These are phyloP conservation scores for Desoria tigrina DNA, from an alignment of 2,888 invertebrate species.

Conservation along the genomic window DNA sequence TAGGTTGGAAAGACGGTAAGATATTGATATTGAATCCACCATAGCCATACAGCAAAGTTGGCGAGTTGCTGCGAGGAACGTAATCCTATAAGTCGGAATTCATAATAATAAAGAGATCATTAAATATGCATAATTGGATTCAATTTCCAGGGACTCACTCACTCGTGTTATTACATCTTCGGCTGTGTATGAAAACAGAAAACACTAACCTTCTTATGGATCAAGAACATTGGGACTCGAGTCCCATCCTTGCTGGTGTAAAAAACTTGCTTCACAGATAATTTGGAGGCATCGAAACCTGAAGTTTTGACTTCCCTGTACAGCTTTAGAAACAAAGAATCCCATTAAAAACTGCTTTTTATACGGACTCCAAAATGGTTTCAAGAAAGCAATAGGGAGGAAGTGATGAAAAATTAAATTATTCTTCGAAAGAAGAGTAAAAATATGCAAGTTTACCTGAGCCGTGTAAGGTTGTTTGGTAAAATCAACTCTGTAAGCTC, in stretches of 20 bases:
- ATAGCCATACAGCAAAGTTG: conserved; percentile 89
- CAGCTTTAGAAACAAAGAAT: conserved; percentile 57
- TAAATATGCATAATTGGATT: too few species aligned
- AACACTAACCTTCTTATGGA: conserved; percentile 66
- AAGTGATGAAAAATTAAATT: too few species aligned
- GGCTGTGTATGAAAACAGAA: too few species aligned
- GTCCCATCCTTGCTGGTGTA: conserved; percentile 90
- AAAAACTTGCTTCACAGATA: conserved; percentile 85
- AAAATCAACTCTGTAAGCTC: conserved; percentile 84
- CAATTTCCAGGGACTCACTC: too few species aligned
- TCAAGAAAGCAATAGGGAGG: too few species aligned
- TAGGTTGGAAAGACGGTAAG: conserved; percentile 84
- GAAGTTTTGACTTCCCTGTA: conserved; percentile 65
- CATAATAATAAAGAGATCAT: not conserved
- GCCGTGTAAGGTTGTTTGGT: conserved; percentile 55
- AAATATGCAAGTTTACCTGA: conserved; percentile 15
- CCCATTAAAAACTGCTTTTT: too few species aligned
- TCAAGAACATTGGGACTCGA: conserved; percentile 92
- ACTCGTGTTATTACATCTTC: too few species aligned
- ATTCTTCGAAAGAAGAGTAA: too few species aligned
- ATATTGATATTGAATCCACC: conserved; percentile 94
- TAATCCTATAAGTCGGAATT: conserved; percentile 14
- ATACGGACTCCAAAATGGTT: too few species aligned
- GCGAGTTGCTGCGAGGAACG: conserved; percentile 66
- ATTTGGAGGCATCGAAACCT: conserved; percentile 70